Percentiles rank a stretch among this genome's conserved stretches.
These are phyloP conservation scores for Drosophila parabipectinata DNA, from an alignment of 1,140 invertebrate species.

Conservation along the genomic window DNA sequence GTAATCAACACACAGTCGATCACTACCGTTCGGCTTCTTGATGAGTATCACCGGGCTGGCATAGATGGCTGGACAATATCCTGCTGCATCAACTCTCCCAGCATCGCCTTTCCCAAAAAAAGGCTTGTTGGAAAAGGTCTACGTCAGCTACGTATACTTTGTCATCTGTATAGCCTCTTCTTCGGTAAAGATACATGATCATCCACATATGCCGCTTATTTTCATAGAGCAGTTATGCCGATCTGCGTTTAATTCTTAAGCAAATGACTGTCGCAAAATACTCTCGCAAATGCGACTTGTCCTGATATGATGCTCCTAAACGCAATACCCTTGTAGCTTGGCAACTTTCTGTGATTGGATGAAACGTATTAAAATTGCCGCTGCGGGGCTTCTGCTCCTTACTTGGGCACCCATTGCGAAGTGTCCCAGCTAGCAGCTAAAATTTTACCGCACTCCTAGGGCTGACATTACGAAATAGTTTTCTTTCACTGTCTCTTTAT, in stretches of 20 bases:
- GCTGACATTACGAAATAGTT: constrained; percentile 5
- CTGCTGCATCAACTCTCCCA: too few species aligned
- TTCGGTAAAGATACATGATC: constrained; percentile 12
- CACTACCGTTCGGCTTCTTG: too few species aligned
- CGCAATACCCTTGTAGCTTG: not conserved
- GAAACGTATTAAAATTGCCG: constrained; percentile 2
- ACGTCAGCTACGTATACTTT: constrained; percentile 7
- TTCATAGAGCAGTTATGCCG: too few species aligned
- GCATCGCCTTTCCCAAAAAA: constrained; percentile 18
- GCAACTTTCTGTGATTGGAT: not conserved
- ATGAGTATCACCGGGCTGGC: too few species aligned
- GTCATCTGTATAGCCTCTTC: constrained; percentile 1
- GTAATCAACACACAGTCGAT: too few species aligned
- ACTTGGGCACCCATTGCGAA: constrained; percentile 3
- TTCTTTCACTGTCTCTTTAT: constrained; percentile 8
- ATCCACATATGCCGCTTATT: not conserved
- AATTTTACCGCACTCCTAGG: not conserved
- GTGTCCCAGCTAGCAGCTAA: not conserved
- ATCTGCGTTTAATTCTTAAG: too few species aligned
- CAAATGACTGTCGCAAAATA: not conserved
- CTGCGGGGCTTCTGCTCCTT: not conserved
- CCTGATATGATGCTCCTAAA: not conserved
- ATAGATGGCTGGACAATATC: too few species aligned
- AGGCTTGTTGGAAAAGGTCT: constrained; percentile 6
- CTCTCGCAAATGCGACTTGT: not conserved